These are phyloP conservation scores for Drosophila mayaguana DNA, from an alignment of 2,888 invertebrate species.

Conservation along the genomic window DNA sequence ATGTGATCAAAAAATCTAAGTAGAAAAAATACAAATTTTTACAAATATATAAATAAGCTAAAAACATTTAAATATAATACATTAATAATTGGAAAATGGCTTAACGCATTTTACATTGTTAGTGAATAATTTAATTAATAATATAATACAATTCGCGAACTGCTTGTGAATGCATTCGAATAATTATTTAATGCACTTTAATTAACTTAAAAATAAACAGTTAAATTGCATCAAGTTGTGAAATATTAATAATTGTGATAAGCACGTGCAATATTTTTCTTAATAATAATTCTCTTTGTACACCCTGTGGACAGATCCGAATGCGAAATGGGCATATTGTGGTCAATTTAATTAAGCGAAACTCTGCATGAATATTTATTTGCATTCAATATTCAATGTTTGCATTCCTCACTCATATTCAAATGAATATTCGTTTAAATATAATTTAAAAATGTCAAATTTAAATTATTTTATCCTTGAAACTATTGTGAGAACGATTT, in stretches of 20 bases:
- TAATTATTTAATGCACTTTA: neutral
- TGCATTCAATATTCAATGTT: neutral
- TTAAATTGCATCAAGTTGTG: neutral
- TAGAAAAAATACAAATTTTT: neutral
- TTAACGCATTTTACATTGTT: neutral
- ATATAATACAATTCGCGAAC: too few relatives aligned
- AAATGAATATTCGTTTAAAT: neutral
- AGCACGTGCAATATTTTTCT: neutral
- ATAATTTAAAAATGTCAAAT: neutral
- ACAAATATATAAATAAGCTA: neutral
- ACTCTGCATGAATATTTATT: neutral
- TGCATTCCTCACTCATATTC: neutral
- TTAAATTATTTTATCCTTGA: neutral
- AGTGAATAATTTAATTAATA: neutral
- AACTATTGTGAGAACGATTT: too few relatives aligned
- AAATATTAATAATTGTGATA: neutral
- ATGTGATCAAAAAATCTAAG: neutral
- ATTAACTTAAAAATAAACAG: neutral
- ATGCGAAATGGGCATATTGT: neutral
- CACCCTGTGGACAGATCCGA: neutral
- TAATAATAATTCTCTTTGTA: neutral
- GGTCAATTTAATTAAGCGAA: neutral
- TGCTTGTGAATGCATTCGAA: neutral
- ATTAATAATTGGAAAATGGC: neutral
- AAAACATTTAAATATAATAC: neutral